Evolutionary conservation across 2,797 vertebrate genomes (phyloP).

Genomic region (Acanthurus tractus): DNA sequence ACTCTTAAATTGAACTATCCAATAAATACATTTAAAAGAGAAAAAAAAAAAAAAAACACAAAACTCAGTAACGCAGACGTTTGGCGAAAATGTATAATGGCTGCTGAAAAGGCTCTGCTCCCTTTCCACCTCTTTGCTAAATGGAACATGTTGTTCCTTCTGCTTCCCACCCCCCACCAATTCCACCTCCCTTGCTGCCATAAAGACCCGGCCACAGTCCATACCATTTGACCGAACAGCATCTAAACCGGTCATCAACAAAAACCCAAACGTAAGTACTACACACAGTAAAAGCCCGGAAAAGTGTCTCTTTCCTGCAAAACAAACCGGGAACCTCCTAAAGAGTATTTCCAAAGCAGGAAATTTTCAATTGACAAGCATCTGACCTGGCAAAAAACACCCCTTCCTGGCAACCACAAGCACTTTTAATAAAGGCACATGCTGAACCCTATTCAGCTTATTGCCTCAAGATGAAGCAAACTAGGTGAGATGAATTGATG

Average conservation of each 20-base stretch:
- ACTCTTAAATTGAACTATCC: background rate
- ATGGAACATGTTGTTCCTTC: constrained; percentile 74
- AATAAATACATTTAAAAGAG: background rate
- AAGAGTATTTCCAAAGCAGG: background rate
- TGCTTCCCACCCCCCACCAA: constrained; percentile 22
- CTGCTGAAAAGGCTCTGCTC: background rate
- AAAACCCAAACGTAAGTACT: constrained; percentile 4
- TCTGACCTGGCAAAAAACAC: background rate
- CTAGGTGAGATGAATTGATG: background rate
- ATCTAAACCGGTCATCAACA: background rate
- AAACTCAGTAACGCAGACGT: background rate
- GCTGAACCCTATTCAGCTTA: background rate
- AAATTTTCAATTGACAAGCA: background rate
- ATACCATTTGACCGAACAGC: constrained; percentile 8
- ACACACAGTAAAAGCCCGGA: background rate
- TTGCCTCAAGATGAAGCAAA: background rate
- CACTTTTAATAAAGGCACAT: background rate
- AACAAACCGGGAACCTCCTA: background rate
- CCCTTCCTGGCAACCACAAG: background rate
- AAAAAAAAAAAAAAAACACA: fast-evolving
- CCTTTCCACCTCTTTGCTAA: constrained; percentile 49
- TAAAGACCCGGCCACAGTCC: constrained; percentile 22
- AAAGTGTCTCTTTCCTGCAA: background rate
- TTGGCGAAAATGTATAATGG: constrained; percentile 20
- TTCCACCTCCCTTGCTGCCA: constrained; percentile 29